A percentile compares a stretch with the other conserved stretches of the same genome.
Evolutionary conservation across 2,888 invertebrate genomes (phyloP).

Genomic region (Orchesella flavescens): DNA sequence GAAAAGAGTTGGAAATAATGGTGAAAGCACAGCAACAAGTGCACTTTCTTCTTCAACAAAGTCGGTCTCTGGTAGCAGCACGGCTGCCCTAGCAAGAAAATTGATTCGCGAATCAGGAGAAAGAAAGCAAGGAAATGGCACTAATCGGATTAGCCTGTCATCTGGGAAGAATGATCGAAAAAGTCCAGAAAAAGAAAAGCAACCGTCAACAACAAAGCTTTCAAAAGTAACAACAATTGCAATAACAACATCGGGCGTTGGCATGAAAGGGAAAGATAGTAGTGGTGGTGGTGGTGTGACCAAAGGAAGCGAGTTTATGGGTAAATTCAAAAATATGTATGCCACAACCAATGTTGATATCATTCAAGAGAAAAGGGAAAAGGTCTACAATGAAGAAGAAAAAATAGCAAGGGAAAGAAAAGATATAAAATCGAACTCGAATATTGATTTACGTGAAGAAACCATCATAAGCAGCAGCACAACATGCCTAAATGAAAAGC

Average conservation of each 20-base stretch:
- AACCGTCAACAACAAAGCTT: conserved; percentile 38
- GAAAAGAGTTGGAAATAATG: conserved; percentile 9
- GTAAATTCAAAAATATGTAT: conserved; percentile 27
- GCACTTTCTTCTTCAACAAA: conserved; percentile 12
- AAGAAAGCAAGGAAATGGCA: conserved; percentile 60
- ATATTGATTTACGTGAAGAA: conserved; percentile 59
- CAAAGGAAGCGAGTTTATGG: conserved; percentile 20
- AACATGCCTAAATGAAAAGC: neutral
- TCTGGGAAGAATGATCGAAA: conserved; percentile 65
- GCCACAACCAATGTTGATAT: neutral
- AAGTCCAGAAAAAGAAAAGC: conserved; percentile 62
- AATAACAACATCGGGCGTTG: neutral
- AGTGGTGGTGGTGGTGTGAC: neutral
- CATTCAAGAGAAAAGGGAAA: conserved; percentile 28
- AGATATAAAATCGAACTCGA: conserved; percentile 56
- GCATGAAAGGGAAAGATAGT: conserved; percentile 46
- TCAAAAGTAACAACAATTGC: conserved; percentile 29
- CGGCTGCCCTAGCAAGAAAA: conserved; percentile 43
- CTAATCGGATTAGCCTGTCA: conserved; percentile 66
- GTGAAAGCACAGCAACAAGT: conserved; percentile 53
- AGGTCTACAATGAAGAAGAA: neutral
- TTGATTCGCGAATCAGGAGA: conserved; percentile 60
- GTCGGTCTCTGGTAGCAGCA: conserved; percentile 2
- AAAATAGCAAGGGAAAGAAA: conserved; percentile 9
- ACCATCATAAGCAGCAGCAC: conserved; percentile 29